Percentiles rank a stretch among this genome's conserved stretches.
These are phyloP conservation scores for Romanogobio albipinnatus DNA, from an alignment of 2,113 vertebrate genomes.

Conservation along the genomic window DNA sequence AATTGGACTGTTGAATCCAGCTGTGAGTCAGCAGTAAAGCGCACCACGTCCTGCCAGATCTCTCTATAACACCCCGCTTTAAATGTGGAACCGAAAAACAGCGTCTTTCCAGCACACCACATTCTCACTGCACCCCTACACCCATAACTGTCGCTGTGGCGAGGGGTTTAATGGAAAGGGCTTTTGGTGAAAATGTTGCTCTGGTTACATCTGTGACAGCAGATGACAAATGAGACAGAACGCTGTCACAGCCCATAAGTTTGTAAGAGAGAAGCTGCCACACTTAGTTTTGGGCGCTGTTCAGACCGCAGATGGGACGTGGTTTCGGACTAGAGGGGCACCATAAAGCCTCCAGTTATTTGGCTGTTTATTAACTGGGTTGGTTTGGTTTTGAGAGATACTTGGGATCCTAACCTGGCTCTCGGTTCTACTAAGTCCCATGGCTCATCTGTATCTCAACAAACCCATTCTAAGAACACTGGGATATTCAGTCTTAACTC, in stretches of 20 bases:
- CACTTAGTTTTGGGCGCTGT: conserved; percentile 9
- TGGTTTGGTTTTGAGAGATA: conserved; percentile 33
- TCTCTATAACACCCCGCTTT: conserved; percentile 55
- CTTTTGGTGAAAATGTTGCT: conserved; percentile 7
- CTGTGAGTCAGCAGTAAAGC: conserved; percentile 38
- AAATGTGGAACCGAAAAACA: conserved; percentile 55
- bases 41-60: conserved; percentile 52
- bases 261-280: conserved; percentile 10
- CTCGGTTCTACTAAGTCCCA: conserved; percentile 56
- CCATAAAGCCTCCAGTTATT: conserved; percentile 37
- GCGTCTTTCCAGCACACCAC: neutral
- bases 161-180: neutral
- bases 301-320: conserved; percentile 30
- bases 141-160: neutral
- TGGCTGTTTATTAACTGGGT: conserved; percentile 40
- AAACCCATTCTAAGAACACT: conserved; percentile 37
- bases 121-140: neutral
- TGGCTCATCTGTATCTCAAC: conserved; percentile 48
- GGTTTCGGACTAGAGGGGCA: neutral
- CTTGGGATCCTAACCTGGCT: conserved; percentile 52
- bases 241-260: conserved; percentile 33
- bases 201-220: conserved; percentile 20
- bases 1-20: conserved; percentile 54
- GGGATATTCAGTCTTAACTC: conserved; percentile 42
- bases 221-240: conserved; percentile 44